These are phyloP conservation scores for Camponotus pennsylvanicus DNA, from an alignment of 1,140 invertebrate species.

Conservation along the genomic window DNA sequence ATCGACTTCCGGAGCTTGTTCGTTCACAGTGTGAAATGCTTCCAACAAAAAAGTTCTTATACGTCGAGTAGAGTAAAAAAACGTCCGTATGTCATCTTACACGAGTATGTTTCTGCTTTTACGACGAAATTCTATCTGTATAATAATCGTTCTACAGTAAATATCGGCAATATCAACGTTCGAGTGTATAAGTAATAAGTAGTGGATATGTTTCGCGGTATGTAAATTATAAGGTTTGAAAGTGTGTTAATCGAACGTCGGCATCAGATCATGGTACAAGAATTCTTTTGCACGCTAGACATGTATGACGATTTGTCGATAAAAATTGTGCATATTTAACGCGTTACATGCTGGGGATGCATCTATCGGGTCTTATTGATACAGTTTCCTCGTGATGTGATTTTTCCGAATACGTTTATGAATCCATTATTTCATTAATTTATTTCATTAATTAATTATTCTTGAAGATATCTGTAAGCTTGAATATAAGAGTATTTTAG, in stretches of 20 bases:
- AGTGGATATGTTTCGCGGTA: slow-evolving; percentile 44
- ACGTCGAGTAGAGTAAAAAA: slow-evolving; percentile 29
- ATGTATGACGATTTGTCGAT: background rate
- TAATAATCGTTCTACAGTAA: too few relatives aligned
- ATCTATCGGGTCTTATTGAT: background rate
- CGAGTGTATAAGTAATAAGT: background rate
- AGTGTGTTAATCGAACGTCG: slow-evolving; percentile 18
- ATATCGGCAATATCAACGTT: slow-evolving; percentile 39
- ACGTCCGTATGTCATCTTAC: slow-evolving; percentile 3
- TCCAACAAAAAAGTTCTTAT: slow-evolving; percentile 51
- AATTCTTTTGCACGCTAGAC: slow-evolving; percentile 36
- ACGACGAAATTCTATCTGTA: slow-evolving; percentile 31
- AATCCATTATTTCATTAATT: background rate
- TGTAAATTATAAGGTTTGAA: slow-evolving; percentile 18
- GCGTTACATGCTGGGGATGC: background rate
- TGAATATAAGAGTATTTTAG: background rate
- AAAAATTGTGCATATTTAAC: slow-evolving; percentile 6
- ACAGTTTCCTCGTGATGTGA: background rate
- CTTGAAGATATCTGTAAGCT: background rate
- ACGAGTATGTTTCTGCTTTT: slow-evolving; percentile 50
- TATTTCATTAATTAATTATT: background rate
- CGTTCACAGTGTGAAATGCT: slow-evolving; percentile 1
- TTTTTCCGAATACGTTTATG: background rate
- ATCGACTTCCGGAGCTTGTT: slow-evolving; percentile 35
- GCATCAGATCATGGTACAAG: background rate